These are phyloP conservation scores for Meghimatium bilineatum DNA, from an alignment of 2,888 invertebrate genomes.

Conservation along the genomic window DNA sequence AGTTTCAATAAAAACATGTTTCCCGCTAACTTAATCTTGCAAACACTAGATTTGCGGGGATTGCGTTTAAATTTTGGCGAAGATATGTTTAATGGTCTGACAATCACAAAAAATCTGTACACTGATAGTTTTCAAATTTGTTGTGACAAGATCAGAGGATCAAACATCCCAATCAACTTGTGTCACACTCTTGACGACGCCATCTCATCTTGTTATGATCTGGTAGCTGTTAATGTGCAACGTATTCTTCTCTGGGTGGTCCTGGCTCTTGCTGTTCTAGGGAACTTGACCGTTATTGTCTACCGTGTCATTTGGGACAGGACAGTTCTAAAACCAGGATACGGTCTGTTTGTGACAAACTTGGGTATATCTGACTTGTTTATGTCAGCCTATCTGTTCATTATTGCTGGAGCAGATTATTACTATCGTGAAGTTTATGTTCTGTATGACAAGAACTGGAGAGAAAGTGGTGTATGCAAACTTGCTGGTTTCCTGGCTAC, in stretches of 20 bases:
- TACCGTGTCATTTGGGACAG: neutral
- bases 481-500: constrained; percentile 59
- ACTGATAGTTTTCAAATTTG: neutral
- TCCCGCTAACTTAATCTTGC: neutral
- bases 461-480: constrained; percentile 55
- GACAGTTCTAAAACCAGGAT: neutral
- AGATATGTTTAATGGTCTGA: neutral
- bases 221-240: neutral
- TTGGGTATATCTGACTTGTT: neutral
- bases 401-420: neutral
- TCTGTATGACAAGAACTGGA: constrained; percentile 59
- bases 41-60: constrained; percentile 14
- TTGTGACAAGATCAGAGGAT: neutral
- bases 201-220: neutral
- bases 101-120: neutral
- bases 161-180: neutral
- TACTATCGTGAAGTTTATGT: constrained; percentile 58
- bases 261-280: neutral
- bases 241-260: constrained; percentile 2
- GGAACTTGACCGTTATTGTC: neutral
- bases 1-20: neutral
- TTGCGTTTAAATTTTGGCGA: neutral
- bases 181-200: neutral
- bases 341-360: constrained; percentile 3
- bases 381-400: neutral